phyloP scores from a whole-genome alignment of 2,113 vertebrate genomes.

The Nothobranchius furzeri region DNA sequence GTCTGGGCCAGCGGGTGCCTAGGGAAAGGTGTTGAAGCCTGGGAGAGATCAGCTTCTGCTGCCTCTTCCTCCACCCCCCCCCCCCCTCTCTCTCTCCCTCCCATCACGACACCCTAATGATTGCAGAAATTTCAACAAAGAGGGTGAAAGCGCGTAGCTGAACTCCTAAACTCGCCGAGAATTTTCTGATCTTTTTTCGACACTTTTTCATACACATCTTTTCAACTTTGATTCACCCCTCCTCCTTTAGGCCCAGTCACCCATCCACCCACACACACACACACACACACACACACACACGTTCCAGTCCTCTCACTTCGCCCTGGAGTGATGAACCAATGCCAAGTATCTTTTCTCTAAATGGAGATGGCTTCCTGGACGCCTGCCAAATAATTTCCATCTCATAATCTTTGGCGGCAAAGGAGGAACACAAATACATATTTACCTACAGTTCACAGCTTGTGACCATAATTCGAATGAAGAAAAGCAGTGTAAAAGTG shows the following conservation, averaged over 20 bases:
- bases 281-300: slow-evolving; percentile 25
- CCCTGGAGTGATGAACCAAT: slow-evolving; percentile 67
- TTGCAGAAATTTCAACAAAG: slow-evolving; percentile 60
- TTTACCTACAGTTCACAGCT: slow-evolving; percentile 79
- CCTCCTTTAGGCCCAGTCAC: neutral
- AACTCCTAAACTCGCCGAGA: slow-evolving; percentile 23
- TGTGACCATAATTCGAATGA: slow-evolving; percentile 65
- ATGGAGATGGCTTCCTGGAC: slow-evolving; percentile 69
- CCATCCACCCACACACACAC: slow-evolving; percentile 8
- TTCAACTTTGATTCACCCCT: slow-evolving; percentile 15
- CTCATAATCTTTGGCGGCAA: slow-evolving; percentile 75
- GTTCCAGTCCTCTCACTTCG: slow-evolving; percentile 65
- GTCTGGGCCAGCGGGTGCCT: slow-evolving; percentile 46
- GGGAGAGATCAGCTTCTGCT: slow-evolving; percentile 34
- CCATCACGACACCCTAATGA: slow-evolving; percentile 65
- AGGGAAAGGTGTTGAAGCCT: slow-evolving; percentile 62
- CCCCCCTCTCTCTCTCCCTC: slow-evolving; percentile 25
- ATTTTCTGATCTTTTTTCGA: slow-evolving; percentile 2
- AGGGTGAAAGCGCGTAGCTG: neutral
- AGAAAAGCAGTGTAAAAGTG: slow-evolving; percentile 22
- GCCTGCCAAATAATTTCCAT: slow-evolving; percentile 78
- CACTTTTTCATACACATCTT: slow-evolving; percentile 32
- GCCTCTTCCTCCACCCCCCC: neutral
- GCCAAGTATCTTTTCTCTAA: slow-evolving; percentile 75
- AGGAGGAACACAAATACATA: slow-evolving; percentile 73